Conservation (phyloP, 2,888 invertebrate species). For the Beris morrisii region DNA sequence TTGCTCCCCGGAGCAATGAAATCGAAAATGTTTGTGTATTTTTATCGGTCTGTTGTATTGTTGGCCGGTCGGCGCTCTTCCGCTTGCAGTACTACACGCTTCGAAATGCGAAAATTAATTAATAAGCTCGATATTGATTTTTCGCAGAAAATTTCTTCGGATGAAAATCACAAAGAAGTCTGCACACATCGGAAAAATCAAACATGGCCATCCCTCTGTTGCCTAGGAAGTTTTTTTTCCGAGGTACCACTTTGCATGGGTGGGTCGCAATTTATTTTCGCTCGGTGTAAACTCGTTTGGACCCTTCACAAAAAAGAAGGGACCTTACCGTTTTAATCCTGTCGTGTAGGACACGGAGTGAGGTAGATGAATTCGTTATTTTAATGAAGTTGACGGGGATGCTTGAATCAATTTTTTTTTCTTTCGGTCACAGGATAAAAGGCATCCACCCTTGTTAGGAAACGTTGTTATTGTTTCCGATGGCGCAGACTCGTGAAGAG, state of each 20-base stretch:
- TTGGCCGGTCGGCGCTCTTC: no score
- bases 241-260: neutral
- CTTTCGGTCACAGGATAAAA: slow-evolving; percentile 1
- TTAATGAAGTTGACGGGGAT: neutral
- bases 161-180: slow-evolving; percentile 7
- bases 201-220: slow-evolving; percentile 15
- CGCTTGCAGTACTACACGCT: no score
- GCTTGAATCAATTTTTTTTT: slow-evolving; percentile 2
- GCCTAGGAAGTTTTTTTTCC: neutral
- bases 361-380: no score
- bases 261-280: neutral
- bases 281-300: neutral
- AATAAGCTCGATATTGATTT: slow-evolving; percentile 6
- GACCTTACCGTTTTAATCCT: no score
- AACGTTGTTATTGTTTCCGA: slow-evolving; percentile 11
- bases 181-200: slow-evolving; percentile 9
- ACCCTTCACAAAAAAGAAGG: no score
- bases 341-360: no score
- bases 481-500: slow-evolving; percentile 26
- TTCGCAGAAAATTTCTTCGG: slow-evolving; percentile 13
- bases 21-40: neutral
- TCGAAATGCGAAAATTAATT: no score
- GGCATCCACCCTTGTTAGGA: slow-evolving; percentile 34
- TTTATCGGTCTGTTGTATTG: no score
- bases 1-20: no score